Base-by-base conservation (phyloP, 2,113 vertebrate genomes). In the Desmodus rotundus region DNA sequence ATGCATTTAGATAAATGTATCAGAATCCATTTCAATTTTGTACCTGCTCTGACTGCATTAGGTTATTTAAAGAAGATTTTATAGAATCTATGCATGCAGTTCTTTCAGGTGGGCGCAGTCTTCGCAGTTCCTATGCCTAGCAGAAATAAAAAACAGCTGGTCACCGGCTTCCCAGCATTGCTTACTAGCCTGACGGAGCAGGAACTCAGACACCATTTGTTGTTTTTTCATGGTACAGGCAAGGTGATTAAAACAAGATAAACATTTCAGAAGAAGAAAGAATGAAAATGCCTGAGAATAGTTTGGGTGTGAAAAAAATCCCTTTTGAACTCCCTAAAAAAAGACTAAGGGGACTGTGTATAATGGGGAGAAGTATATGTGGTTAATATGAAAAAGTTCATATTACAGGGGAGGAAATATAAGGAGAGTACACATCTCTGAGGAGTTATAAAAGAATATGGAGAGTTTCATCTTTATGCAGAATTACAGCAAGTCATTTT, bases 221-320 rank as follows among this genome's bases (percentile, higher is more conserved):
- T 97, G 84, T 89, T 93, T 67, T 58, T 95, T 92, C 88, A 93
- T 73, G 88, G 94, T 92, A 92, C 67, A 96, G 90, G 67, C 76
- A 97, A 97, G 97, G 94, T 96, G 96, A 97, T 97, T 97, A 93
- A 95, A 96, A 95, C 87, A 97, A 96, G 95, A 97, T 97, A 97
- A 97, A 97, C 94, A 97, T 92, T 31, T 58, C 92, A 93, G 65
- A 85, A 87, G 95, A 97, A 94, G 74, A 97, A 97, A 95, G 93
- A 77, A 87, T 38, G 56, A 89, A 97, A 97, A 97, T 97, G 56
- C 68, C 90, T 97, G 94, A 82, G 87, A 95, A 95, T 95, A 97
- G 97, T 93, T 97, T 97, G 97, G 92, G 81, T 93, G 87, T 97
- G 92, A 87, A 96, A 94, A 91, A 76, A 91, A 28, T 83, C 43